Evolutionary conservation across 2,113 vertebrate genomes (phyloP), one percentile per base, ranked within the genome.

Genomic region (Xenus cinereus): DNA sequence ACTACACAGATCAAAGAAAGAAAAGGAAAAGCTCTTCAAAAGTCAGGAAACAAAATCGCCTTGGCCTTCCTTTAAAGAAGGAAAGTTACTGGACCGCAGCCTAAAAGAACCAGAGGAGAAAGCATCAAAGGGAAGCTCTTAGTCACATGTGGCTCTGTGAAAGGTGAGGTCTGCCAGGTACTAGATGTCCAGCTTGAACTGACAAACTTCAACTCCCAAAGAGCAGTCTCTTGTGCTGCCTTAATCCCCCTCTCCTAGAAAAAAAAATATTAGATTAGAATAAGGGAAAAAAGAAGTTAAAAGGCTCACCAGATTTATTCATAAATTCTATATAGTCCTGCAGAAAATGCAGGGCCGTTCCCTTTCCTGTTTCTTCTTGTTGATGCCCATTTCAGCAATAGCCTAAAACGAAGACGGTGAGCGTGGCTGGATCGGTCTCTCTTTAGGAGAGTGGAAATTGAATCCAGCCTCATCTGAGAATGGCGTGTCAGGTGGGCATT

Each of bases 51-150:
- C 94, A 95, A 97, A 96, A 95, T 92, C 14, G 59, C 74, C 90
- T 92, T n/a, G 74, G 95, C 89, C 84, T 97, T 97, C 95, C 86
- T 97, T 94, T 96, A 94, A 96, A 97, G 97, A 95, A 97, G 92
- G 95, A 97, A 97, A 95, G 94, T 97, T 95, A 91, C 94, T 96
- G 97, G 97, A 96, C 92, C 15, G 7, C 90, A 92, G 97, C 97
- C 97, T 93, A 79, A 93, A 93, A 91, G 95, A 92, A 94, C 80
- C 90, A 89, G 84, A 95, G 74, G 89, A 95, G 95, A 96, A 95
- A 91, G 82, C 95, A 93, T 94, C 91, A 93, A 95, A 93, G 87
- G 69, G 80, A 84, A 84, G 80, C 66, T 66, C 71, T 93, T 75
- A 82, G 80, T 95, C 46, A 57, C 74, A 76, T 0, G 45, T 72